These are phyloP conservation scores for Agrypnia vestita DNA, from an alignment of 1,140 invertebrate species.

Conservation along the genomic window DNA sequence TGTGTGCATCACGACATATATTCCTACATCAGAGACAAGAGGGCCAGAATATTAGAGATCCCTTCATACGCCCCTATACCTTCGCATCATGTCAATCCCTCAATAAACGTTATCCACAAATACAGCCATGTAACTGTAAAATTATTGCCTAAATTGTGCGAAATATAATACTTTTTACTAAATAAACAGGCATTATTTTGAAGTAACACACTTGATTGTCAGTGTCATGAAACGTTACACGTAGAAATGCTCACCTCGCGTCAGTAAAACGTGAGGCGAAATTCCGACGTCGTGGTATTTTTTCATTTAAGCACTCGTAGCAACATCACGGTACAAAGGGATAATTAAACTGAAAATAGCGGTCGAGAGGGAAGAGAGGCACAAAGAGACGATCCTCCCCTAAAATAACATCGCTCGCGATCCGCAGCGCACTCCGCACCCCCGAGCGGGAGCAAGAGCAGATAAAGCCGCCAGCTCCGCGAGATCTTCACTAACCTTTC, in stretches of 20 bases:
- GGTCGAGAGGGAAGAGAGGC: slow-evolving; percentile 52
- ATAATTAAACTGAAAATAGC: slow-evolving; percentile 60
- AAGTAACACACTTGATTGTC: too few relatives aligned
- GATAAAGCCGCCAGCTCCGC: not conserved
- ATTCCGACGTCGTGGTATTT: slow-evolving; percentile 45
- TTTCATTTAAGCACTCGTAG: slow-evolving; percentile 46
- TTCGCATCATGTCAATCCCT: too few relatives aligned
- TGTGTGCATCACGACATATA: too few relatives aligned
- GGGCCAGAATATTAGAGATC: too few relatives aligned
- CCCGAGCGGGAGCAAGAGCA: slow-evolving; percentile 11
- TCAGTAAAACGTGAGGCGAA: slow-evolving; percentile 24
- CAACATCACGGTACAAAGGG: slow-evolving; percentile 52
- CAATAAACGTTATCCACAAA: too few relatives aligned
- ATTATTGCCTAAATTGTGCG: too few relatives aligned
- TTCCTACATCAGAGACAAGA: too few relatives aligned
- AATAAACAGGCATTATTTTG: too few relatives aligned
- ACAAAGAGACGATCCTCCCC: slow-evolving; percentile 57
- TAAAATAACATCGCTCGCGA: slow-evolving; percentile 52
- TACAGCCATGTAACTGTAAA: too few relatives aligned
- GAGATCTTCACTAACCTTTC: slow-evolving; percentile 27
- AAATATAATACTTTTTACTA: too few relatives aligned
- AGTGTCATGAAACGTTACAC: not conserved
- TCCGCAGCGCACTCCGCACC: not conserved
- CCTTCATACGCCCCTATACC: too few relatives aligned
- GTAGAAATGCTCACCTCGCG: not conserved